Conservation (phyloP, 1,140 invertebrate genomes). For the Drosophila insularis region DNA sequence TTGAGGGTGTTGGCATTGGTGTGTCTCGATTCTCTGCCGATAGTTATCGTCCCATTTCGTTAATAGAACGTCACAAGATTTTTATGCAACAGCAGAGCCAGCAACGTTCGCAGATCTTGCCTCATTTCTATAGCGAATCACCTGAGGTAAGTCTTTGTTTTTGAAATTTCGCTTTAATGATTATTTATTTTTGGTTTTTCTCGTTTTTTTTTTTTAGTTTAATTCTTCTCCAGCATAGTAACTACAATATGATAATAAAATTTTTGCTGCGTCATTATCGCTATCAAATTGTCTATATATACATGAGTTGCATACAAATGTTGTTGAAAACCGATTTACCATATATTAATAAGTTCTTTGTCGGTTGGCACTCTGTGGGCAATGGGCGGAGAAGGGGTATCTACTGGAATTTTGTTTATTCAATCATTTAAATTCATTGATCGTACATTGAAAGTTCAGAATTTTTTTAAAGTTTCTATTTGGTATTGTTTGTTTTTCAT, state of each 20-base stretch:
- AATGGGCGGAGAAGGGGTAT: not conserved
- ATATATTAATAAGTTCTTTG: constrained; percentile 33
- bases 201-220: constrained; percentile 32
- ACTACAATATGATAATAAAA: constrained; percentile 16
- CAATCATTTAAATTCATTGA: constrained; percentile 67
- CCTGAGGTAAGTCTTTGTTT: not conserved
- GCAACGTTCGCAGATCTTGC: not conserved
- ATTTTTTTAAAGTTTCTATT: constrained; percentile 44
- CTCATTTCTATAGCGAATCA: not conserved
- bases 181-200: not conserved
- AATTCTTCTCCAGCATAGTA: constrained; percentile 48
- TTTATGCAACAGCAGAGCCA: constrained; percentile 43
- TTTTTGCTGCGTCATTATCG: constrained; percentile 41
- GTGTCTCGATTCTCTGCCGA: constrained; percentile 55
- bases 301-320: constrained; percentile 60
- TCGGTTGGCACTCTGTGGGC: not conserved
- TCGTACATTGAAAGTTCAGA: constrained; percentile 58
- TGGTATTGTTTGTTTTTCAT: constrained; percentile 44
- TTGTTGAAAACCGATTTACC: constrained; percentile 27
- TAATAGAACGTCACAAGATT: constrained; percentile 44
- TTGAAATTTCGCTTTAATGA: not conserved
- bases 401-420: constrained; percentile 19
- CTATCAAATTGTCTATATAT: constrained; percentile 11
- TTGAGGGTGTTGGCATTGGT: constrained; percentile 56
- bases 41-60: constrained; percentile 50